These are phyloP conservation scores for Psilopsiagon aymara DNA, from an alignment of 2,113 vertebrate genomes.

Conservation along the genomic window DNA sequence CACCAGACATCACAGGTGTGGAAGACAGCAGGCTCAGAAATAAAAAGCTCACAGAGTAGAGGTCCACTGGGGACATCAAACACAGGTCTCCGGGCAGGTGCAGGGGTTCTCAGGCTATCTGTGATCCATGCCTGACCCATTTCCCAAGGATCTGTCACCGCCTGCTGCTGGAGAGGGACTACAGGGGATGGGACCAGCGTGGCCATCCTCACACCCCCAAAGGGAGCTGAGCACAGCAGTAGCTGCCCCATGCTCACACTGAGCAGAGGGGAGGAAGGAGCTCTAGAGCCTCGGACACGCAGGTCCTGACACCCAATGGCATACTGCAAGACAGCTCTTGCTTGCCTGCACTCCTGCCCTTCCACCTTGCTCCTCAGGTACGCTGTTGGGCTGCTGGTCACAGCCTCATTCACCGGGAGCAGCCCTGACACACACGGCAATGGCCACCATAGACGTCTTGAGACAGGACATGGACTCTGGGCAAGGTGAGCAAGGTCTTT, in stretches of 20 bases:
- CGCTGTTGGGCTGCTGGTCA: background rate
- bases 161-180: background rate
- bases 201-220: too few species aligned
- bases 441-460: accelerated
- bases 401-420: background rate
- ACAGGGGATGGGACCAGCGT: background rate
- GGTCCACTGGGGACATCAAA: accelerated
- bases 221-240: background rate
- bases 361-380: background rate
- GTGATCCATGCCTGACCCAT: too few species aligned
- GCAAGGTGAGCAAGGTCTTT: background rate
- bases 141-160: background rate
- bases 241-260: accelerated
- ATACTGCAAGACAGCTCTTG: background rate
- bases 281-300: accelerated
- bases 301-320: background rate
- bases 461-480: accelerated
- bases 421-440: background rate
- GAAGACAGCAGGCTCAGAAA: background rate
- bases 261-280: background rate
- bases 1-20: accelerated
- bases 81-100: background rate
- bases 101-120: background rate
- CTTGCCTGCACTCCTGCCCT: background rate
- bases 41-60: accelerated